Evolutionary conservation across 2,888 invertebrate genomes (phyloP), one percentile per base, ranked within the genome.

Genomic region (Hydropsyche betteni): DNA sequence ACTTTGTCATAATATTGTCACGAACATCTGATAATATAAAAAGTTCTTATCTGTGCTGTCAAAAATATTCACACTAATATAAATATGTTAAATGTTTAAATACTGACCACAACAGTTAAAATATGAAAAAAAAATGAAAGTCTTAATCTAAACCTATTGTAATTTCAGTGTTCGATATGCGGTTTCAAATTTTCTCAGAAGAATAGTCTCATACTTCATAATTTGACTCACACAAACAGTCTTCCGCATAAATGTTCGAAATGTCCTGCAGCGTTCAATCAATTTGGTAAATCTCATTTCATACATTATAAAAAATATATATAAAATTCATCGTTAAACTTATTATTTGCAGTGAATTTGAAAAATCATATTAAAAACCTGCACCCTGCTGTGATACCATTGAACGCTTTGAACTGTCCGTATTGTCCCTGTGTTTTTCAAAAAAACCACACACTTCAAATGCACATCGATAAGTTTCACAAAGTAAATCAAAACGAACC

Each of bases 391-490:
- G 16, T 16, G 1, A 58, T 58, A 8, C 58, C 58, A 6, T 24
- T 1, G 24, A 8, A 58, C 16, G 58, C 16, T 24, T 24, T 58
- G 16, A 58, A 4, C 8, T 58, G 58, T 16, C 58, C 58, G 14
- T 58, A 58, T 24, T 58, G 58, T 24, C 24, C 58, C 0, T 16
- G 16, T 16, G 3, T 58, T 58, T 58, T 16, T 24, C 14, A 16
- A 14, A 8, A 58, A 8, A 4, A 58, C n/a, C 58, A 58, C 1
- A 24, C 24, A 8, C 14, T 58, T 14, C 16, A 58, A 58, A 8
- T 8, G n/a, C 58, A 58, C 16, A 58, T 58, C 4, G 16, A 58
- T 16, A 58, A 58, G 16, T 58, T 58, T 14, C 58, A 58, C 58
- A 58, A 58, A 16, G 24, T 58, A 58, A 10, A 44, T 24, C 24